phyloP scores from a whole-genome alignment of 2,888 invertebrate genomes.

The Napeogenes sylphis region DNA sequence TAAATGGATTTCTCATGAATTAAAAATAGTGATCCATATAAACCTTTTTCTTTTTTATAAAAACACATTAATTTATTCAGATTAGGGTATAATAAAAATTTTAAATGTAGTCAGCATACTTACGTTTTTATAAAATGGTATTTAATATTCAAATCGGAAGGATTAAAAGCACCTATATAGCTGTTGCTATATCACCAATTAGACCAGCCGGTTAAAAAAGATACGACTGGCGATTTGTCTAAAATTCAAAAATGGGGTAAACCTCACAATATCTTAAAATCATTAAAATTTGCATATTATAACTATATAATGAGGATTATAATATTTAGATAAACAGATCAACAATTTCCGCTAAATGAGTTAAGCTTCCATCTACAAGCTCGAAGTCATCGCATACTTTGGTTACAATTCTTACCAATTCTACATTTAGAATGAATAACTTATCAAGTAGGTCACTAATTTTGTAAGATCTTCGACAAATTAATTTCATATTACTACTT shows the following conservation, averaged over 20 bases:
- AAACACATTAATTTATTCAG: too few relatives aligned
- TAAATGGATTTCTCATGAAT: background rate
- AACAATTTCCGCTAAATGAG: background rate
- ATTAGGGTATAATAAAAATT: too few relatives aligned
- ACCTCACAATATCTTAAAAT: too few relatives aligned
- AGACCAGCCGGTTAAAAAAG: background rate
- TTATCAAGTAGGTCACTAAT: background rate
- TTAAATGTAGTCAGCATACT: background rate
- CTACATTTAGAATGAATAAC: constrained; percentile 1
- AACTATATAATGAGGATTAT: too few relatives aligned
- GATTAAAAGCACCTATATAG: background rate
- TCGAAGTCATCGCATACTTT: constrained; percentile 2
- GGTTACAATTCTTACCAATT: background rate
- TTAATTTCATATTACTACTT: too few relatives aligned
- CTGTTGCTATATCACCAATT: background rate
- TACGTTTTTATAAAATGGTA: background rate
- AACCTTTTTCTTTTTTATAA: too few relatives aligned
- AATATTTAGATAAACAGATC: background rate
- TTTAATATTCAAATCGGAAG: background rate
- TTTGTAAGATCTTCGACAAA: background rate
- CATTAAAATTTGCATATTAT: too few relatives aligned
- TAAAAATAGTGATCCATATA: too few relatives aligned
- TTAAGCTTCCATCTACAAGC: constrained; percentile 1
- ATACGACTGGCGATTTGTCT: background rate
- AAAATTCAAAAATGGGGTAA: background rate